phyloP scores from a whole-genome alignment of 2,797 vertebrate species.

The Lates japonicus region DNA sequence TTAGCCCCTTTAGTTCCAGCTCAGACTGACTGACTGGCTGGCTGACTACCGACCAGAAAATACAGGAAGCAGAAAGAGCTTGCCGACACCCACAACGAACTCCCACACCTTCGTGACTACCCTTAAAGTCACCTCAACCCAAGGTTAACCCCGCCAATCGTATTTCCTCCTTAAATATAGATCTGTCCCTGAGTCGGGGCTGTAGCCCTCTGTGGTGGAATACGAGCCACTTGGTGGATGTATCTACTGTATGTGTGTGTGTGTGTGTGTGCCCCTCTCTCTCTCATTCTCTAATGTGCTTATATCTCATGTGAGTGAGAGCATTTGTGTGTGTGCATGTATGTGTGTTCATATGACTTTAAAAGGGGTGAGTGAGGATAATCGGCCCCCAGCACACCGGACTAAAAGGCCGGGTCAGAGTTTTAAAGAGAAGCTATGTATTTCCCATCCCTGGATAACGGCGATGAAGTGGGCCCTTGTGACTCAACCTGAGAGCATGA shows the following conservation, averaged over 20 bases:
- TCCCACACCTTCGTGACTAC: conserved; percentile 64
- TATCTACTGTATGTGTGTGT: conserved; percentile 42
- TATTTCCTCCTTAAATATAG: conserved; percentile 70
- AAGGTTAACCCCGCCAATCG: conserved; percentile 70
- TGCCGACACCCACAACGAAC: conserved; percentile 48
- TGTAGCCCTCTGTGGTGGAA: conserved; percentile 47
- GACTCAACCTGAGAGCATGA: conserved; percentile 82
- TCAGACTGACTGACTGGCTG: conserved; percentile 12
- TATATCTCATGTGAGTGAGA: conserved; percentile 46
- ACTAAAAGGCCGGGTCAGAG: conserved; percentile 86
- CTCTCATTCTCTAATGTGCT: conserved; percentile 58
- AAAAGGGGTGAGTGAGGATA: conserved; percentile 83
- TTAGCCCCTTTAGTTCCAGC: too few relatives aligned
- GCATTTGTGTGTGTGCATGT: conserved; percentile 31
- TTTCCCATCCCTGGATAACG: conserved; percentile 80
- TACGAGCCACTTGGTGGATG: conserved; percentile 60
- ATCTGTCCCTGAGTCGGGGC: conserved; percentile 61
- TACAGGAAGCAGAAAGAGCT: conserved; percentile 47
- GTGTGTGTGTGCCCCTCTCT: conserved; percentile 1
- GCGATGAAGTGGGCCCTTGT: conserved; percentile 82
- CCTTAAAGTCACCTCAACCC: conserved; percentile 56
- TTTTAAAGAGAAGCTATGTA: conserved; percentile 82
- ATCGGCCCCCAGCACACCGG: conserved; percentile 79
- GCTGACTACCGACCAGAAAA: conserved; percentile 30
- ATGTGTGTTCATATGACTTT: conserved; percentile 52